A percentile compares a stretch with the other conserved stretches of the same genome.
Conservation (phyloP, 2,888 invertebrate species). For the Mimumesa dahlbomi region DNA sequence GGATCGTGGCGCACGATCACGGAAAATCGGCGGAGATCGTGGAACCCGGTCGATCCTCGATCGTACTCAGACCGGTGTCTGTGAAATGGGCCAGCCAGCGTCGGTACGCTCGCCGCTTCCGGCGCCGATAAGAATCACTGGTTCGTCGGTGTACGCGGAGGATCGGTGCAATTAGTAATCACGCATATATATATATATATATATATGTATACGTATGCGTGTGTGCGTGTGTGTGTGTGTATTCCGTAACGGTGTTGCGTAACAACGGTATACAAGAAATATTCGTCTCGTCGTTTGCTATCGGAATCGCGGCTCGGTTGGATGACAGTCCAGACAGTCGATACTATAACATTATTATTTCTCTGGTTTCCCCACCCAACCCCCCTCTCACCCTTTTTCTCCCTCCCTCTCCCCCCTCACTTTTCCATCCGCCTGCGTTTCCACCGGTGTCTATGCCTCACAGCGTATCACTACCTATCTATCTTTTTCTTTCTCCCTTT, state of each 20-base stretch:
- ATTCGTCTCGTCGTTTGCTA: not conserved
- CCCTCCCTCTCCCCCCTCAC: too few species aligned
- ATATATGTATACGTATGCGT: too few species aligned
- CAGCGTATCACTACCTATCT: conserved; percentile 33
- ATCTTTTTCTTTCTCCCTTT: conserved; percentile 17
- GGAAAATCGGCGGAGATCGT: not conserved
- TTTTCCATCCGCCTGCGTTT: too few species aligned
- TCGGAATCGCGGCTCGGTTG: not conserved
- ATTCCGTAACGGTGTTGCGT: conserved; percentile 75
- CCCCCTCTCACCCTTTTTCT: not conserved
- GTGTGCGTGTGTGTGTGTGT: too few species aligned
- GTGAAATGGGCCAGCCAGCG: conserved; percentile 13
- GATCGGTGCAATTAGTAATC: conserved; percentile 75
- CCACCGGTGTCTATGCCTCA: conserved; percentile 20
- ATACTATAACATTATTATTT: conserved; percentile 42
- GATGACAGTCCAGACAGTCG: conserved; percentile 4
- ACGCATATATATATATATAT: conserved; percentile 76
- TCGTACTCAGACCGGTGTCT: not conserved
- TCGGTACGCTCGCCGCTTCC: conserved; percentile 67
- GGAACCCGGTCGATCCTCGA: conserved; percentile 1
- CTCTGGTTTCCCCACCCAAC: conserved; percentile 4
- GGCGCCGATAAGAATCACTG: conserved; percentile 72
- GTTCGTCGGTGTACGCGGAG: conserved; percentile 65
- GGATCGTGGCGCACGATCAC: not conserved
- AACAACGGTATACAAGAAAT: conserved; percentile 61